A percentile compares a stretch with the other conserved stretches of the same genome.
Evolutionary conservation across 1,140 invertebrate genomes (phyloP).

Genomic region (Nasonia vitripennis): DNA sequence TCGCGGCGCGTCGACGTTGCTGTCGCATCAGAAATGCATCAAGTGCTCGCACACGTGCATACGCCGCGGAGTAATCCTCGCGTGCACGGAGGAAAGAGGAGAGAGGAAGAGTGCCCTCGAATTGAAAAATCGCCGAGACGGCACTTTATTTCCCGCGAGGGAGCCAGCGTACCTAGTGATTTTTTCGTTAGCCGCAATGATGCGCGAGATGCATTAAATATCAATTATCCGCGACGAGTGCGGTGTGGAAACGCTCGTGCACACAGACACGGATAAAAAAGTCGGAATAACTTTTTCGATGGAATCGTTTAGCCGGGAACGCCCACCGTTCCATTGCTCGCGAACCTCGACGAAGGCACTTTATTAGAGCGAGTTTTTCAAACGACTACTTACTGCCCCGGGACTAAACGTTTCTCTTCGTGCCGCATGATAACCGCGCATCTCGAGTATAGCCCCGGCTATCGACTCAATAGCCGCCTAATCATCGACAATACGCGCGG

Average conservation of each 20-base stretch:
- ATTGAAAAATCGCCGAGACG: slow-evolving; percentile 44
- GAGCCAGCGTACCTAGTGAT: not conserved
- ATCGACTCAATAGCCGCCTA: not conserved
- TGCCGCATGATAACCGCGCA: not conserved
- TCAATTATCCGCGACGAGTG: slow-evolving; percentile 5
- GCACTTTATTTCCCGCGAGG: slow-evolving; percentile 42
- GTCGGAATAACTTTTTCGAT: not conserved
- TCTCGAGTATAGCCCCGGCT: not conserved
- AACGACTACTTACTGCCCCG: not conserved
- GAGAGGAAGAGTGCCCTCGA: not conserved
- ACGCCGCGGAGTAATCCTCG: not conserved
- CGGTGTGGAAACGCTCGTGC: not conserved
- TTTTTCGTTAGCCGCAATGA: slow-evolving; percentile 22
- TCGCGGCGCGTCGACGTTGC: slow-evolving; percentile 24
- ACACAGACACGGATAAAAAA: not conserved
- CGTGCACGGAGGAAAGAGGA: not conserved
- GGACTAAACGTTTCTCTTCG: not conserved
- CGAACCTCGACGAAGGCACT: not conserved
- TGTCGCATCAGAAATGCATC: slow-evolving; percentile 51
- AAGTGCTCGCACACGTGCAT: slow-evolving; percentile 19
- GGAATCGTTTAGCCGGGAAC: not conserved
- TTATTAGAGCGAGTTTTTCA: not conserved
- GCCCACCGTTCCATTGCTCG: not conserved
- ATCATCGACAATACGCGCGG: not conserved
- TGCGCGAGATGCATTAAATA: slow-evolving; percentile 24